Evolutionary conservation across 30 jellyfish, hydroid and myxozoan species (phyloP).

Genomic region (Mastigias papua): DNA sequence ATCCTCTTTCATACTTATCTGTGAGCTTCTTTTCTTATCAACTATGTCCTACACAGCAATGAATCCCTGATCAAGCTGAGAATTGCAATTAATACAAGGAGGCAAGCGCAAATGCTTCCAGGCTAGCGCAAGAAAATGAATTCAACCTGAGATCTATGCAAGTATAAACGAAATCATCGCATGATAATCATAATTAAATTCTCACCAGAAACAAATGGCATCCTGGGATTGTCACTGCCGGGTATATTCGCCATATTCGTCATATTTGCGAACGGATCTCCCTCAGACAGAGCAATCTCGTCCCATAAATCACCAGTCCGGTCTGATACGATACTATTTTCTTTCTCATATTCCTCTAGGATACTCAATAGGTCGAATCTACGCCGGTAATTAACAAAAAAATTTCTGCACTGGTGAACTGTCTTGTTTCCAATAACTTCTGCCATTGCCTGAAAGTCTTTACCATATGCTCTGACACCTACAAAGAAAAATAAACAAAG

Average conservation of each 20-base stretch:
- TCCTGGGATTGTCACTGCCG: constrained; percentile 32
- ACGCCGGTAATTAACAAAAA: constrained; percentile 97
- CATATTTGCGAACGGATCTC: constrained; percentile 53
- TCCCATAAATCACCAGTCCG: constrained; percentile 92
- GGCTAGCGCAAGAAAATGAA: no score
- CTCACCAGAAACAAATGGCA: constrained; percentile 62
- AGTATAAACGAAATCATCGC: no score
- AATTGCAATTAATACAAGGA: no score
- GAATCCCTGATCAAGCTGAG: no score
- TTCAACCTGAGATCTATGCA: no score
- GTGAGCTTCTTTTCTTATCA: no score
- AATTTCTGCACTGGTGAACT: constrained; percentile 89
- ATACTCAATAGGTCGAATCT: constrained; percentile 93
- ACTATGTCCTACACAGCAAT: no score
- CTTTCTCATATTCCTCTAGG: constrained; percentile 95
- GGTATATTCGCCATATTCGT: constrained; percentile 38
- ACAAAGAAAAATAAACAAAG: constrained; percentile 13
- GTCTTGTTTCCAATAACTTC: constrained; percentile 98
- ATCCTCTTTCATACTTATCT: no score
- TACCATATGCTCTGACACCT: constrained; percentile 98
- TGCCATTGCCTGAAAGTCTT: constrained; percentile 98
- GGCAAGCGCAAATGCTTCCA: no score
- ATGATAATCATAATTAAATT: neutral
- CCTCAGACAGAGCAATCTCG: constrained; percentile 75
- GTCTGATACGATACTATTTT: constrained; percentile 88